These are phyloP conservation scores for Pyrrhia umbra DNA, from an alignment of 2,888 invertebrate species.

Conservation along the genomic window DNA sequence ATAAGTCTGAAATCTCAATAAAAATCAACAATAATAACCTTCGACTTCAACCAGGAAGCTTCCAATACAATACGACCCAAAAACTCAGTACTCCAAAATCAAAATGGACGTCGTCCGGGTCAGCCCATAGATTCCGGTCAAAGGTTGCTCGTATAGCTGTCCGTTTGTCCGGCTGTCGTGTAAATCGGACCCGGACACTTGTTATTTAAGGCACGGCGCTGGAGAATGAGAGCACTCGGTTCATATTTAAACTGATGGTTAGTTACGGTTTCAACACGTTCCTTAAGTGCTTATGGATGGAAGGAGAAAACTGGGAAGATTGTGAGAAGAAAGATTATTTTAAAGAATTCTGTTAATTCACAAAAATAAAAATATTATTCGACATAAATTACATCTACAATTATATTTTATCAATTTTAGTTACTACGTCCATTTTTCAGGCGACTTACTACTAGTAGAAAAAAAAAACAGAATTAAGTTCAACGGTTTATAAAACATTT, in stretches of 20 bases:
- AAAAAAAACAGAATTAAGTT: too few species aligned
- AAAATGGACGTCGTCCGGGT: slow-evolving; percentile 35
- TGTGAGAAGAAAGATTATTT: too few species aligned
- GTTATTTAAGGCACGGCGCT: slow-evolving; percentile 38
- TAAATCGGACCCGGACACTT: slow-evolving; percentile 40
- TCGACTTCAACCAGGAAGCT: background rate
- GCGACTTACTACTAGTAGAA: too few species aligned
- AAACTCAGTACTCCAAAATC: slow-evolving; percentile 22
- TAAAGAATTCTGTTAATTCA: background rate
- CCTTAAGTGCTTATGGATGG: background rate
- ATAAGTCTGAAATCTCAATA: background rate
- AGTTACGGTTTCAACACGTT: slow-evolving; percentile 10
- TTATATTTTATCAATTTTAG: too few species aligned
- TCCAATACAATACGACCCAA: slow-evolving; percentile 26
- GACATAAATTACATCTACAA: too few species aligned
- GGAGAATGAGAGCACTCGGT: slow-evolving; percentile 17
- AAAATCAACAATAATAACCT: slow-evolving; percentile 5
- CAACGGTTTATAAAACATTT: too few species aligned
- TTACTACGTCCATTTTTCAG: too few species aligned
- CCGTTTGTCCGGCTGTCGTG: slow-evolving; percentile 47
- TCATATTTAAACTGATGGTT: slow-evolving; percentile 46
- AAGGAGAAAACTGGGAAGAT: background rate
- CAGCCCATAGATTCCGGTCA: slow-evolving; percentile 44
- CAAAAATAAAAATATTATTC: too few species aligned
- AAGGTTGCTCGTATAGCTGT: slow-evolving; percentile 51